These are phyloP conservation scores for Theretra japonica DNA, from an alignment of 2,888 invertebrate genomes.

Conservation along the genomic window DNA sequence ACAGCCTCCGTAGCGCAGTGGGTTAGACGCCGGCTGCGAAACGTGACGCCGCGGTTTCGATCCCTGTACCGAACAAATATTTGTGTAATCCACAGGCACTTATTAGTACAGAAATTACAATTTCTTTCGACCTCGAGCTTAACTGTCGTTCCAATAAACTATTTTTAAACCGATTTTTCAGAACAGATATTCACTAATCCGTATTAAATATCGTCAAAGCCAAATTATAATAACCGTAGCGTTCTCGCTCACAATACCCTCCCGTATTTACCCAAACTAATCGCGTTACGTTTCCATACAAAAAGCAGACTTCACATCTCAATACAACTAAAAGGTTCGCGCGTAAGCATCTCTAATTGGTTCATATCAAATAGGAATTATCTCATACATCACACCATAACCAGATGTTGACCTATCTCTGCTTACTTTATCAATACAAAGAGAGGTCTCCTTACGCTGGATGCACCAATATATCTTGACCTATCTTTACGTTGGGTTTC, in stretches of 20 bases:
- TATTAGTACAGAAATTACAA: not conserved
- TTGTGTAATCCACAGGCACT: too few relatives aligned
- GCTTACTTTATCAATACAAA: slow-evolving; percentile 29
- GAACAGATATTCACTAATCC: slow-evolving; percentile 10
- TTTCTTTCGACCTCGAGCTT: not conserved
- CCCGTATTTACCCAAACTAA: slow-evolving; percentile 23
- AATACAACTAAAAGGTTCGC: slow-evolving; percentile 66
- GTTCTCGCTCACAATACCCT: not conserved
- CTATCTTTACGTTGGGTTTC: slow-evolving; percentile 33
- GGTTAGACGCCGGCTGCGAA: too few relatives aligned
- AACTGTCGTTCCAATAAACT: too few relatives aligned
- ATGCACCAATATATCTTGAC: slow-evolving; percentile 51
- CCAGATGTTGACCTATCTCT: slow-evolving; percentile 43
- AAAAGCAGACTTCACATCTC: slow-evolving; percentile 55
- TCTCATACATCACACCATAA: slow-evolving; percentile 64
- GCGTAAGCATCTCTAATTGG: slow-evolving; percentile 83
- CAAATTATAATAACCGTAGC: not conserved
- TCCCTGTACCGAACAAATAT: too few relatives aligned
- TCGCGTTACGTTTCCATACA: slow-evolving; percentile 32
- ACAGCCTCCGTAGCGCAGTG: too few relatives aligned
- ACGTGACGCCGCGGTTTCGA: too few relatives aligned
- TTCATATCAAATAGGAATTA: slow-evolving; percentile 79
- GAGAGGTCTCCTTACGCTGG: slow-evolving; percentile 37
- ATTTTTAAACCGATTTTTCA: too few relatives aligned
- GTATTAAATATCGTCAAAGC: not conserved